Conservation (phyloP, 2,888 invertebrate genomes). For the Cheilosia impressa region DNA sequence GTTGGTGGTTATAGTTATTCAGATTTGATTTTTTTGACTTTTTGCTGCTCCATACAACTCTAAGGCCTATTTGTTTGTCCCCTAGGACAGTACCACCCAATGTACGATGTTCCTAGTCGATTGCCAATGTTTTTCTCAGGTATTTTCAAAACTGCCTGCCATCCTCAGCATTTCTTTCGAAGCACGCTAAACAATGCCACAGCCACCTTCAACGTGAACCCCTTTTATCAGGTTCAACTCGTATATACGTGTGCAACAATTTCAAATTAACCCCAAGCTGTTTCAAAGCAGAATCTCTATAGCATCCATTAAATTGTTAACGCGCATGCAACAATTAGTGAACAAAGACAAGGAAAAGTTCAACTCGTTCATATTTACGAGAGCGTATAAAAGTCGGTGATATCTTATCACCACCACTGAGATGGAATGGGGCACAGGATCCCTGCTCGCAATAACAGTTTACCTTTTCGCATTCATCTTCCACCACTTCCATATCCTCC, state of each 20-base stretch:
- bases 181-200: not conserved
- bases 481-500: not conserved
- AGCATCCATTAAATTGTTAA: constrained; percentile 66
- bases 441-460: constrained; percentile 22
- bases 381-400: constrained; percentile 82
- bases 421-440: not conserved
- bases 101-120: no score
- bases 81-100: no score
- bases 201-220: constrained; percentile 16
- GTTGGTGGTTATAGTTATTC: no score
- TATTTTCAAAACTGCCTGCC: no score
- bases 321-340: constrained; percentile 81
- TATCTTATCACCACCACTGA: constrained; percentile 70
- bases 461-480: constrained; percentile 49
- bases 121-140: no score
- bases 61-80: no score
- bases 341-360: constrained; percentile 78
- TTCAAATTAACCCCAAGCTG: constrained; percentile 82
- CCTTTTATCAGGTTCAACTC: not conserved
- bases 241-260: constrained; percentile 53
- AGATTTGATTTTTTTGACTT: no score
- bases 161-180: no score
- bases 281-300: constrained; percentile 77
- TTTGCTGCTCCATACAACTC: no score
- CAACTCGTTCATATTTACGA: constrained; percentile 83